Percentiles rank a stretch among this genome's conserved stretches.
Evolutionary conservation across 2,797 vertebrate genomes (phyloP).

Genomic region (Lates japonicus): DNA sequence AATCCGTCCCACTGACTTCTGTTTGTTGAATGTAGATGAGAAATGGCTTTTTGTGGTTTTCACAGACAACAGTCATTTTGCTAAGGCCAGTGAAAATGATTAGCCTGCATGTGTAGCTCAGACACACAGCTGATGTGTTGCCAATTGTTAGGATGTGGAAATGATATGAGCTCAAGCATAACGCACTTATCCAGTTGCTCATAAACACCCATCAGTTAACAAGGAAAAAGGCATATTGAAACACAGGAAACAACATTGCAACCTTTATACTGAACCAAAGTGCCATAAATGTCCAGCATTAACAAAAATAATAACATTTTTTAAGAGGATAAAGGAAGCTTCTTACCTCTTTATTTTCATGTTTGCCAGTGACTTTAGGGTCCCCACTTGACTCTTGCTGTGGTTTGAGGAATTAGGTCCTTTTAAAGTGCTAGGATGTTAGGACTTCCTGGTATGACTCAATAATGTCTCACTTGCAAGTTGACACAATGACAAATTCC

Average conservation of each 20-base stretch:
- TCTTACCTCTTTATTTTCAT: slow-evolving; percentile 76
- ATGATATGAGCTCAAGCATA: slow-evolving; percentile 23
- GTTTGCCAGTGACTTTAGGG: neutral
- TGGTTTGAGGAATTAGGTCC: slow-evolving; percentile 62
- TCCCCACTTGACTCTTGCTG: neutral
- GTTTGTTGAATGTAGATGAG: neutral
- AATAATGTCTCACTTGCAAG: slow-evolving; percentile 64
- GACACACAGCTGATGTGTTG: slow-evolving; percentile 48
- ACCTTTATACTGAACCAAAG: neutral
- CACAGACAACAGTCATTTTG: no score
- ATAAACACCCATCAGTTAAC: slow-evolving; percentile 1
- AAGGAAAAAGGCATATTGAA: neutral
- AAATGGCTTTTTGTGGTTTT: no score
- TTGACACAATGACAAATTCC: slow-evolving; percentile 32
- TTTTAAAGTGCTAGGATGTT: slow-evolving; percentile 52
- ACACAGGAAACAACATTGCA: neutral
- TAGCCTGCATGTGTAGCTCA: slow-evolving; percentile 12
- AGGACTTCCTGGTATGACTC: slow-evolving; percentile 74
- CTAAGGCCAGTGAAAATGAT: slow-evolving; percentile 8
- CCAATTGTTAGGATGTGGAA: slow-evolving; percentile 36
- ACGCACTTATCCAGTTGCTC: neutral
- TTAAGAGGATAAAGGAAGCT: neutral
- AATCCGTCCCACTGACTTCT: slow-evolving; percentile 17
- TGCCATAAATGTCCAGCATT: neutral
- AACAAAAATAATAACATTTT: neutral